phyloP scores from a whole-genome alignment of 30 jellyfish, hydroid and myxozoan genomes.

The Turritopsis dohrnii region DNA sequence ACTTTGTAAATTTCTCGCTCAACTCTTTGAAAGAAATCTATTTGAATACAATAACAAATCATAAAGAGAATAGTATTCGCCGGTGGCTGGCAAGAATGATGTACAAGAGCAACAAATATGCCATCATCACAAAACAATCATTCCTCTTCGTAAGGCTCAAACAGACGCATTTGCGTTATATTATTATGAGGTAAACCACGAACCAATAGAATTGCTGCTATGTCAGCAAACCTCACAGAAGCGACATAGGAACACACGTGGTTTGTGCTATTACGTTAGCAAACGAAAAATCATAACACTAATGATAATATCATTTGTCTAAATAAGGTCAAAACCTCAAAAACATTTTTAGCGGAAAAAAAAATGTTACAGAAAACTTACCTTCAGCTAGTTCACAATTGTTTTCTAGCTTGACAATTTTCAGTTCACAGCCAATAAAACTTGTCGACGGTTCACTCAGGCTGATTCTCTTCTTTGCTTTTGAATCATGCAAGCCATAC shows the following conservation, averaged over 20 bases:
- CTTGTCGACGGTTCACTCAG: neutral
- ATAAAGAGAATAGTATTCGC: neutral
- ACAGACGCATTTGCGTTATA: too few species aligned
- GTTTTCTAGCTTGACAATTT: constrained; percentile 4
- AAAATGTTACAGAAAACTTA: neutral
- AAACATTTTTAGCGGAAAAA: neutral
- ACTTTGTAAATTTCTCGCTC: too few species aligned
- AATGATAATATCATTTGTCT: too few species aligned
- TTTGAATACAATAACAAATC: neutral
- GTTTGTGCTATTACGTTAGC: too few species aligned
- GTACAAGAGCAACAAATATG: neutral
- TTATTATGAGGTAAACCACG: too few species aligned
- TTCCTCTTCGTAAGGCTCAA: neutral
- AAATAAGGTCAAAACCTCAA: too few species aligned
- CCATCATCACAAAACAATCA: neutral
- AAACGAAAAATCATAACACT: too few species aligned
- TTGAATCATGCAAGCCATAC: constrained; percentile 2
- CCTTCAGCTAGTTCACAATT: neutral
- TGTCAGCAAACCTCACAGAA: neutral
- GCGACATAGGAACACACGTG: neutral
- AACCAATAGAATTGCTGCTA: neutral
- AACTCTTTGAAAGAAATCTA: neutral
- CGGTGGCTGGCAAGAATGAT: too few species aligned
- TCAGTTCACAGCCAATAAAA: constrained; percentile 12
- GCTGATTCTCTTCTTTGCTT: neutral